A percentile compares a stretch with the other conserved stretches of the same genome.
Evolutionary conservation across 2,113 vertebrate species (phyloP).

Genomic region (Ptilonorhynchus violaceus): DNA sequence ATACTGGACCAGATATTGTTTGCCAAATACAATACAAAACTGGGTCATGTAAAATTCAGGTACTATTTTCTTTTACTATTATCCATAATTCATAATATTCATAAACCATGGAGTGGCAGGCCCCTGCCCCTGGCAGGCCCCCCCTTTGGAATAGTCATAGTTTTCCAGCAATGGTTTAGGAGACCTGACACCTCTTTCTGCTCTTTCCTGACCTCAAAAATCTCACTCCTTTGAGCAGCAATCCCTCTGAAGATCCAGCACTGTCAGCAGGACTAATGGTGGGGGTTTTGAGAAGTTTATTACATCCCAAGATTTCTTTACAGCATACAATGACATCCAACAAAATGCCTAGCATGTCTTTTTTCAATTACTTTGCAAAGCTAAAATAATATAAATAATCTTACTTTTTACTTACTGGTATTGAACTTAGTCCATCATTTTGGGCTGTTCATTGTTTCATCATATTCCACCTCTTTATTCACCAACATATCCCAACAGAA

Average conservation of each 20-base stretch:
- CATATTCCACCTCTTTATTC: not conserved
- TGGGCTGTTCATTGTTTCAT: not conserved
- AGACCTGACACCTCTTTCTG: not conserved
- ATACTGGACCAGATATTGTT: constrained; percentile 17
- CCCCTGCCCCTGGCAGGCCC: not conserved
- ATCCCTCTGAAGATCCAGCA: not conserved
- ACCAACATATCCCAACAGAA: constrained; percentile 12
- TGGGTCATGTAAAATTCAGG: constrained; percentile 34
- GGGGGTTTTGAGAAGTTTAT: not conserved
- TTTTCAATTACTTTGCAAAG: constrained; percentile 27
- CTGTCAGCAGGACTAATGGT: not conserved
- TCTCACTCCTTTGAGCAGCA: constrained; percentile 2
- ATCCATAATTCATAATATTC: constrained; percentile 18
- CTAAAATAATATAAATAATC: constrained; percentile 20
- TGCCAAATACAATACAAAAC: constrained; percentile 29
- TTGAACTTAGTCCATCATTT: not conserved
- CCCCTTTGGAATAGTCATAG: not conserved
- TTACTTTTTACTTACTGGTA: not conserved
- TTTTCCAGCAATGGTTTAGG: not conserved
- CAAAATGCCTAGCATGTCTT: constrained; percentile 17
- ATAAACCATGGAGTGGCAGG: not conserved
- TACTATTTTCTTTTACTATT: constrained; percentile 32
- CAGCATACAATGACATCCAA: constrained; percentile 1
- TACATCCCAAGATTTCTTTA: constrained; percentile 36
- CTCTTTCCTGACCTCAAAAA: not conserved